Evolutionary conservation across 2,113 vertebrate genomes (phyloP), one percentile per base, ranked within the genome.

Genomic region (Alosa alosa): DNA sequence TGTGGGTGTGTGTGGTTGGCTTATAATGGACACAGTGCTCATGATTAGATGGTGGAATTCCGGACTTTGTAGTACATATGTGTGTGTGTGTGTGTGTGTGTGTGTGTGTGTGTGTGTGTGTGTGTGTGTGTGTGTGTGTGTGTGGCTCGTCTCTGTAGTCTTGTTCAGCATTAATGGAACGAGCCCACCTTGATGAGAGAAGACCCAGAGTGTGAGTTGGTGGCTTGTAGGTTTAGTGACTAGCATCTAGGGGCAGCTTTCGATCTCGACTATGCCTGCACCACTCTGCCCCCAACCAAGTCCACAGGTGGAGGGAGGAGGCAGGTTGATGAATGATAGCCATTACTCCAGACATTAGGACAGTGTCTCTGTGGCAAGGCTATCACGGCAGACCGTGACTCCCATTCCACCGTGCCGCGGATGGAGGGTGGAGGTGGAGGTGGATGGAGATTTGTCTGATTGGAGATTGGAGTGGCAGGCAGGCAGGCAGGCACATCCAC

Each of bases 321-420:
- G 60, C 46, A 85, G 84, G 17, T 90, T 92, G 90, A 90, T 92
- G 82, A 92, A 93, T 91, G 90, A 60, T 85, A 75, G 85, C 85
- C 85, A 90, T 93, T 90, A 93, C 86, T 85, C 84, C 83, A 83
- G 87, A 87, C 84, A 88, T 89, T 90, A 90, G 82, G 82, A 88
- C 7, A 11, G 78, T 82, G 87, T 84, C 82, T 86, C 55, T 52
- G 41, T 46, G 41, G 60, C 49, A 81, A 25, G 5, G 64, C 50
- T 81, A 81, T 87, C 84, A 17, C 36, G 39, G 72, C 31, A 36
- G 72, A 41, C 72, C 18, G 72, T 6, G 18, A 7, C 4, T 60
- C 18, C 55, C 55, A 60, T 60, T 60, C 17, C 50, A 52, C 50
- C 17, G 11, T 50, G 49, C 50, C 15, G 50, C 1, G 17, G 50